Evolutionary conservation across 2,888 invertebrate genomes (phyloP), one percentile per base, ranked within the genome.

Genomic region (Patella pellucida): DNA sequence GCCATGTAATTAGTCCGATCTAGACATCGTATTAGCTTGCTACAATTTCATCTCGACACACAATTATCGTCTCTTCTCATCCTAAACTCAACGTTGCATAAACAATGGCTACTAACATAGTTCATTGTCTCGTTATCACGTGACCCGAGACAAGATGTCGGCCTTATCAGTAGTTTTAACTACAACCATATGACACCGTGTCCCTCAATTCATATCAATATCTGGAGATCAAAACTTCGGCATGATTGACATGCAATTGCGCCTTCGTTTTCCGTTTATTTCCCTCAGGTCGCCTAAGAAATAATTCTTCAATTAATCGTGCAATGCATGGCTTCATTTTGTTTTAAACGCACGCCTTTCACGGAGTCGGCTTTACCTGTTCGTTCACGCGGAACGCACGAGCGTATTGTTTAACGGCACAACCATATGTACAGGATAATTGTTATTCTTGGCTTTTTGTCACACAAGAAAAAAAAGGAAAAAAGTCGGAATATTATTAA

Each of bases 361-460:
- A 62, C 41, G 41, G 41, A 41, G 41, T 41, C 41, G 41, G 41
- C 41, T 41, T 41, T 41, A 41, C 41, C 41, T 41, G 41, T 41
- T 41, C 41, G 9, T 41, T 41, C 7, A 4, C 9, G 41, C 41
- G 9, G 41, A 41, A 41, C 41, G 41, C 41, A 9, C 7, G 41
- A 9, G 41, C 7, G 5, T 41, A 41, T 41, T 41, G 41, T 41
- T 41, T 41, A 41, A 9, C 41, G 41, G 9, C 41, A 41, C n/a
- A 41, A 41, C 41, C 41, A 41, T 41, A 41, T 41, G 41, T 41
- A 41, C 7, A 41, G 9, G 41, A 11, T 62, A 62, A 62, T 62
- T 62, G 62, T 62, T 62, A 23, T 62, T 62, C 62, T 62, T 62
- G 19, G 62, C 62, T 23, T 62, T 62, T 62, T 62, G 62, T 62